Conservation (phyloP, 2,113 vertebrate genomes). For the Tamias sibiricus region DNA sequence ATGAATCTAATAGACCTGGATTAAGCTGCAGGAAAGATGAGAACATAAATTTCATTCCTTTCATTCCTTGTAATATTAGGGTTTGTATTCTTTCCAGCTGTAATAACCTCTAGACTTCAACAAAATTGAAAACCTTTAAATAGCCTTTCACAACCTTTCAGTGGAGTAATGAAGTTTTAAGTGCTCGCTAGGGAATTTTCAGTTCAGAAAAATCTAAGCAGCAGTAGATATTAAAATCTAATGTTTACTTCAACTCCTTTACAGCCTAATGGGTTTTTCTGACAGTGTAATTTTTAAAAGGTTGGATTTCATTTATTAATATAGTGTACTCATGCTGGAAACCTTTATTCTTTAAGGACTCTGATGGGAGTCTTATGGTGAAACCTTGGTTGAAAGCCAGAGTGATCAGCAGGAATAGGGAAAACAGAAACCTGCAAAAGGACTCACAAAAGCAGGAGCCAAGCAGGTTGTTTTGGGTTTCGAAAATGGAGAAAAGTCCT, state of each 20-base stretch:
- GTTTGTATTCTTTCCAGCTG: constrained; percentile 89
- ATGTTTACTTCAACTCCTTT: constrained; percentile 91
- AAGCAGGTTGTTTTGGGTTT: constrained; percentile 79
- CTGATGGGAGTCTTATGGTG: constrained; percentile 86
- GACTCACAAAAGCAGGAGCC: constrained; percentile 75
- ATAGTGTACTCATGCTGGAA: constrained; percentile 84
- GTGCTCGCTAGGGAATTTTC: constrained; percentile 89
- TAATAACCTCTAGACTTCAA: constrained; percentile 91
- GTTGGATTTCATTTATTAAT: constrained; percentile 90
- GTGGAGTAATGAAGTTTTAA: constrained; percentile 91
- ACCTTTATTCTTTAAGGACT: constrained; percentile 88
- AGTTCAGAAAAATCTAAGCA: constrained; percentile 90
- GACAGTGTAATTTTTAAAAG: constrained; percentile 91
- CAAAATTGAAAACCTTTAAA: constrained; percentile 93
- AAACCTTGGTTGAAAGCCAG: constrained; percentile 84
- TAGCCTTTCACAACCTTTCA: constrained; percentile 91
- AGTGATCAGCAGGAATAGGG: constrained; percentile 80
- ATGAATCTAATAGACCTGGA: constrained; percentile 88
- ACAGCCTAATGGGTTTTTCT: constrained; percentile 89
- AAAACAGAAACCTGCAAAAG: constrained; percentile 81
- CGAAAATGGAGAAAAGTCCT: constrained; percentile 48
- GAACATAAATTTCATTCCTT: constrained; percentile 90
- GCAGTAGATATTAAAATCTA: constrained; percentile 91
- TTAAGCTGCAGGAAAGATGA: constrained; percentile 89
- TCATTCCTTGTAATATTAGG: constrained; percentile 90